These are phyloP conservation scores for Andrena praecox DNA, from an alignment of 2,888 invertebrate species.

Conservation along the genomic window DNA sequence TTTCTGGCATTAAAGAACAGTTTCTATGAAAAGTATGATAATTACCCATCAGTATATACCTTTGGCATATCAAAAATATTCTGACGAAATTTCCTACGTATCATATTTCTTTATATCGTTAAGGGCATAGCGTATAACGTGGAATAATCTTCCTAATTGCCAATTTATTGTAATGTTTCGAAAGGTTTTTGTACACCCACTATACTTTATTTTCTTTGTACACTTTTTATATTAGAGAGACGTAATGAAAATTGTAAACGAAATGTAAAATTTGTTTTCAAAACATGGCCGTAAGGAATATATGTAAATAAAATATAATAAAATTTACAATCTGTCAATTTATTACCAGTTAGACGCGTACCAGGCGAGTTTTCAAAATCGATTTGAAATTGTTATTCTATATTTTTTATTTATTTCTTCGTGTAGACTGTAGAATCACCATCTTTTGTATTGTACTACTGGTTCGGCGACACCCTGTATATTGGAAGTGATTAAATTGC, in stretches of 20 bases:
- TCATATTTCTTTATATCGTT: background rate
- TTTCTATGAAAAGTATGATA: conserved; percentile 11
- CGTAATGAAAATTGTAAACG: conserved; percentile 8
- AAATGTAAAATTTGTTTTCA: conserved; percentile 11
- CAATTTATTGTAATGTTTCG: conserved; percentile 9
- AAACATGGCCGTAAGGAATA: conserved; percentile 1
- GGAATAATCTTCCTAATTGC: conserved; percentile 16
- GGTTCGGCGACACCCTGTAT: too few relatives aligned
- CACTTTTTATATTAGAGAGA: conserved; percentile 17
- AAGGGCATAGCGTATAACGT: background rate
- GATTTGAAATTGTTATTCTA: too few relatives aligned
- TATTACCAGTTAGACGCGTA: background rate
- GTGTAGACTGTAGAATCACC: too few relatives aligned
- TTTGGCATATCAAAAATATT: conserved; percentile 36
- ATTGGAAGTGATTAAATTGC: too few relatives aligned
- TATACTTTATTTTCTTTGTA: conserved; percentile 10
- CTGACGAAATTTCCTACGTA: conserved; percentile 6
- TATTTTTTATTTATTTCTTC: too few relatives aligned
- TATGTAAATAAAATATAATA: conserved; percentile 43
- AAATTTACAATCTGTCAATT: conserved; percentile 16
- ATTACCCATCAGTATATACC: conserved; percentile 30
- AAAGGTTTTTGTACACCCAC: background rate
- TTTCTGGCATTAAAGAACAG: conserved; percentile 8
- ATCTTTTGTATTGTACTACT: too few relatives aligned
- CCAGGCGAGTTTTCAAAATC: too few relatives aligned